phyloP scores from a whole-genome alignment of 2,888 invertebrate species.

The Baccha elongata region DNA sequence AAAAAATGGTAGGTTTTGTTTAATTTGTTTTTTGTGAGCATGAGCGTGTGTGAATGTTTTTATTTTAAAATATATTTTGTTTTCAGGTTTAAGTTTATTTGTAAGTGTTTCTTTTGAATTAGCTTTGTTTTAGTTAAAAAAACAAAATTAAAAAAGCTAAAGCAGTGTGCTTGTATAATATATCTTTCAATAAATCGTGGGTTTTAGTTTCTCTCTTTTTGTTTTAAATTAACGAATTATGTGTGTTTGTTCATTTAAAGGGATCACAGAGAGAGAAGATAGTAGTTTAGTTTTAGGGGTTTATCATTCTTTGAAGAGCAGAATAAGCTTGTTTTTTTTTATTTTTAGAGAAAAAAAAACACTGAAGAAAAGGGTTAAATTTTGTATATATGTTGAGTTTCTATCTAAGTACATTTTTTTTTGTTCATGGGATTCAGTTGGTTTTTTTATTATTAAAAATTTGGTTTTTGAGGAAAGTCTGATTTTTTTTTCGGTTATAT shows the following conservation, averaged over 20 bases:
- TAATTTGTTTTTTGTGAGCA: constrained; percentile 79
- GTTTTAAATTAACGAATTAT: constrained; percentile 58
- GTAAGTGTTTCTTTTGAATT: constrained; percentile 11
- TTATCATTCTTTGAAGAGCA: constrained; percentile 24
- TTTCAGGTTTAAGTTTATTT: constrained; percentile 31
- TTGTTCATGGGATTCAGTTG: constrained; percentile 34
- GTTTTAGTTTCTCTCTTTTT: constrained; percentile 65
- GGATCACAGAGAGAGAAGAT: constrained; percentile 72
- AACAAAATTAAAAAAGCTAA: constrained; percentile 50
- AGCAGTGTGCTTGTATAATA: constrained; percentile 61
- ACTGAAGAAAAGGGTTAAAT: constrained; percentile 32
- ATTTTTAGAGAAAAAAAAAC: constrained; percentile 19
- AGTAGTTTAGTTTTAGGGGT: constrained; percentile 49
- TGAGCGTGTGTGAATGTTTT: constrained; percentile 83
- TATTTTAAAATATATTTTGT: constrained; percentile 31
- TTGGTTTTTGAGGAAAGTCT: constrained; percentile 3
- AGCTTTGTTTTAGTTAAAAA: constrained; percentile 24
- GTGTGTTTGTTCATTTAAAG: constrained; percentile 50
- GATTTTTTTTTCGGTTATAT: constrained; percentile 4
- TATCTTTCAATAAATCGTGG: constrained; percentile 43
- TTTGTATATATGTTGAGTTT: constrained; percentile 61
- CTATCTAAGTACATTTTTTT: constrained; percentile 13
- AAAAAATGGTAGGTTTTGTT: constrained; percentile 27
- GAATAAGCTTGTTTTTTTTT: constrained; percentile 45
- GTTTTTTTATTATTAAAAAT: background rate